Conservation (phyloP, 1,140 invertebrate species). For the Carposina sasakii region DNA sequence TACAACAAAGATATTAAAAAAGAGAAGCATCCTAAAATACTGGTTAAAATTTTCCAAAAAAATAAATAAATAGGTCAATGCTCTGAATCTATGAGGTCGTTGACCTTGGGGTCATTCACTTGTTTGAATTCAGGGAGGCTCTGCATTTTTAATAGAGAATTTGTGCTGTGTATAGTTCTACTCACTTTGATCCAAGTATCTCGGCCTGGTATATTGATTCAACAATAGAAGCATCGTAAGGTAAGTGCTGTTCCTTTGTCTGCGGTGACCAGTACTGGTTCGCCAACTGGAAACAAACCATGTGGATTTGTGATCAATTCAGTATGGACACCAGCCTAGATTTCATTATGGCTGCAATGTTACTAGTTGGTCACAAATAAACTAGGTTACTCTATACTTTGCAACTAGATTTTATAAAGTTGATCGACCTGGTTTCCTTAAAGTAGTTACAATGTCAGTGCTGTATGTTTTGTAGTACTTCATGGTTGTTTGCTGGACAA, state of each 20-base stretch:
- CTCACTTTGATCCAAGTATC: slow-evolving; percentile 81
- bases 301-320: slow-evolving; percentile 55
- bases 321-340: slow-evolving; percentile 59
- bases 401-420: slow-evolving; percentile 25
- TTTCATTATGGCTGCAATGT: slow-evolving; percentile 34
- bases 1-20: slow-evolving; percentile 8
- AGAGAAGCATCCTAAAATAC: slow-evolving; percentile 13
- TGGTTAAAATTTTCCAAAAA: slow-evolving; percentile 40
- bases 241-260: slow-evolving; percentile 77
- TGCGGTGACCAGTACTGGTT: slow-evolving; percentile 92
- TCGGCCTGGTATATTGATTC: slow-evolving; percentile 88
- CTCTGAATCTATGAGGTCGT: slow-evolving; percentile 50
- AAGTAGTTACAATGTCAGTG: no score
- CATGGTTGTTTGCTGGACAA: no score
- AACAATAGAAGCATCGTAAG: slow-evolving; percentile 82
- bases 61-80: slow-evolving; percentile 53
- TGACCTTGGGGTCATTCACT: slow-evolving; percentile 48
- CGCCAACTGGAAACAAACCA: slow-evolving; percentile 79
- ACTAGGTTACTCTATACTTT: slow-evolving; percentile 13
- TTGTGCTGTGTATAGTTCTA: slow-evolving; percentile 20
- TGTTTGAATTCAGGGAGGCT: slow-evolving; percentile 58
- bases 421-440: no score
- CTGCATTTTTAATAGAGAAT: slow-evolving; percentile 21
- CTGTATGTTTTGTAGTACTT: no score
- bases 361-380: slow-evolving; percentile 31